Evolutionary conservation across 2,888 invertebrate species (phyloP).

Genomic region (Coelogynopora nodosa): DNA sequence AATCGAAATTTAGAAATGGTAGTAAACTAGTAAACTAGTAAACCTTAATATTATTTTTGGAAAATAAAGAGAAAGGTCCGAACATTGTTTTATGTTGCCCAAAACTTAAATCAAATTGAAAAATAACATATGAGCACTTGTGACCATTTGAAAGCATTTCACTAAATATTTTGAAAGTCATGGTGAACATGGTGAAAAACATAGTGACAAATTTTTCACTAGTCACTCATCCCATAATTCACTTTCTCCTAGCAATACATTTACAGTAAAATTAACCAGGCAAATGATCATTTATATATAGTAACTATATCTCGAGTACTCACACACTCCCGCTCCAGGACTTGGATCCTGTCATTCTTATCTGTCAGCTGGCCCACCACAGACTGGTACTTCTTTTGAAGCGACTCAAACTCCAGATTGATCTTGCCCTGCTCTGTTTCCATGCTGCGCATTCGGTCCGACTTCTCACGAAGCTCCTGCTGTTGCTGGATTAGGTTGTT

Average conservation of each 20-base stretch:
- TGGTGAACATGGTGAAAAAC: too few relatives aligned
- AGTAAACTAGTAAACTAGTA: too few relatives aligned
- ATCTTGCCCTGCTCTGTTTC: conserved; percentile 39
- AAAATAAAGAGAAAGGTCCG: too few relatives aligned
- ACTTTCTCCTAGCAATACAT: too few relatives aligned
- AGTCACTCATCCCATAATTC: too few relatives aligned
- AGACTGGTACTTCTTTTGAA: conserved; percentile 44
- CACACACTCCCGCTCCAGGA: conserved; percentile 43
- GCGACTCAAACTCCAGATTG: conserved; percentile 35
- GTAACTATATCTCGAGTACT: too few relatives aligned
- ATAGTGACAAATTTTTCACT: background rate
- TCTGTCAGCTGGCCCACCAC: conserved; percentile 39
- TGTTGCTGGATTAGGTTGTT: conserved; percentile 29
- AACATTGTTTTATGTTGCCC: too few relatives aligned
- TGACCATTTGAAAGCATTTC: background rate
- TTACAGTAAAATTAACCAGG: too few relatives aligned
- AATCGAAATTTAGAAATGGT: too few relatives aligned
- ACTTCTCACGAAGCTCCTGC: conserved; percentile 39
- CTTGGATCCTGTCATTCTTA: conserved; percentile 41
- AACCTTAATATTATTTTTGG: too few relatives aligned
- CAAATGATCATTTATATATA: too few relatives aligned
- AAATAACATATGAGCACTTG: background rate
- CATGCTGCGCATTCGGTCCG: conserved; percentile 34
- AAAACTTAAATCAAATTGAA: too few relatives aligned
- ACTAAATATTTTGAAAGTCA: background rate